Evolutionary conservation across 2,888 invertebrate species (phyloP), one percentile per base, ranked within the genome.

Genomic region (Eupithecia inturbata): DNA sequence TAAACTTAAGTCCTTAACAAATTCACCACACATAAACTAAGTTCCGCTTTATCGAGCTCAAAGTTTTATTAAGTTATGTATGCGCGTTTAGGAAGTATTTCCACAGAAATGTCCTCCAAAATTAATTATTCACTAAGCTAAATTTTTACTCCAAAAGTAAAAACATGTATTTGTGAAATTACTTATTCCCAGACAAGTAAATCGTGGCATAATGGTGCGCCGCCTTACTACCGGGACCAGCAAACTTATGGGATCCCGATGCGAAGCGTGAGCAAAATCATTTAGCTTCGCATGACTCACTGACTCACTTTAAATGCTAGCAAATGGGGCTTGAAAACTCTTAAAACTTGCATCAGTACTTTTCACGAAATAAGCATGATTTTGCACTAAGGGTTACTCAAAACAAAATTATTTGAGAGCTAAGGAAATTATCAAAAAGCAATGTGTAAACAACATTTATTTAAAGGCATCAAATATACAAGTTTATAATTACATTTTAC

Each of bases 251-350:
- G 71, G 74, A 76, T 74, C 16, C 74, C 71, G 16, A 76, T 76
- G 76, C 76, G 76, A 72, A 74, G 74, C 66, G 73, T 75, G 73
- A 76, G 76, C 68, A 71, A 73, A 69, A 62, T 71, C n/a, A 53
- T 72, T 60, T 72, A 72, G 67, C 31, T 60, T 76, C 76, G 76
- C 76, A 76, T 76, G 76, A 70, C 41, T 57, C 57, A 57, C 57
- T 57, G 10, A 22, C 26, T 57, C 57, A 26, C 10, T 49, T 49
- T 72, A 22, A 63, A 39, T 68, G 67, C 45, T 64, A 62, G 73
- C 57, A 53, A 53, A 53, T 33, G 71, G 31, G 64, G 74, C 71
- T 68, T 74, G 68, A 68, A 71, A 67, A 68, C 57, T 73, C 3
- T 53, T 33, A 45, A 41, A 74, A 74, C 26, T 68, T n/a, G 45